Conservation (phyloP, 1,140 invertebrate species). For the Procambarus virginalis region DNA sequence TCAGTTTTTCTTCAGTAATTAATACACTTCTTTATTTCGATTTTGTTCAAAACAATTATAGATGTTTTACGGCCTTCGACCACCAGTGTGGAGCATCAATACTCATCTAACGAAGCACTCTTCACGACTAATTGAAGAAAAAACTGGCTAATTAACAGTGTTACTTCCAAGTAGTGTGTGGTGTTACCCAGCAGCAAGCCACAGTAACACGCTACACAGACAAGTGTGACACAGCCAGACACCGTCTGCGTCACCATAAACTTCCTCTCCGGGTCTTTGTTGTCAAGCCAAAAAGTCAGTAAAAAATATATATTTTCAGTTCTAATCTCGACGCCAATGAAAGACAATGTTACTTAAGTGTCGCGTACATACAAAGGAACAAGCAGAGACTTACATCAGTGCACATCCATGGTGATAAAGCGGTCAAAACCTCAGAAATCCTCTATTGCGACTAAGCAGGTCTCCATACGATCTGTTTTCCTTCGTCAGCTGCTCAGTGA, state of each 20-base stretch:
- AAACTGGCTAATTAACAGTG: too few species aligned
- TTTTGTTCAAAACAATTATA: too few species aligned
- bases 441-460: conserved; percentile 35
- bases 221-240: neutral
- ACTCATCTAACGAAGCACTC: too few species aligned
- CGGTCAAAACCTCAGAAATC: conserved; percentile 8
- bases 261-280: conserved; percentile 33
- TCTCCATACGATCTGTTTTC: conserved; percentile 47
- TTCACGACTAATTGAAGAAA: too few species aligned
- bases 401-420: neutral
- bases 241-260: conserved; percentile 27
- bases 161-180: too few species aligned
- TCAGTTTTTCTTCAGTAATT: too few species aligned
- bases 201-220: too few species aligned
- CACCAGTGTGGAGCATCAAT: too few species aligned
- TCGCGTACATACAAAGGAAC: neutral
- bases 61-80: too few species aligned
- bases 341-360: neutral
- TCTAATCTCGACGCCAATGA: neutral
- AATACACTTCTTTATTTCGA: too few species aligned
- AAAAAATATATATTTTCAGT: neutral
- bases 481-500: conserved; percentile 55
- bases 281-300: conserved; percentile 32
- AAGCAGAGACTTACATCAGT: neutral
- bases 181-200: too few species aligned